phyloP scores from a whole-genome alignment of 2,797 vertebrate species.

The Gymnoscopelus braueri region DNA sequence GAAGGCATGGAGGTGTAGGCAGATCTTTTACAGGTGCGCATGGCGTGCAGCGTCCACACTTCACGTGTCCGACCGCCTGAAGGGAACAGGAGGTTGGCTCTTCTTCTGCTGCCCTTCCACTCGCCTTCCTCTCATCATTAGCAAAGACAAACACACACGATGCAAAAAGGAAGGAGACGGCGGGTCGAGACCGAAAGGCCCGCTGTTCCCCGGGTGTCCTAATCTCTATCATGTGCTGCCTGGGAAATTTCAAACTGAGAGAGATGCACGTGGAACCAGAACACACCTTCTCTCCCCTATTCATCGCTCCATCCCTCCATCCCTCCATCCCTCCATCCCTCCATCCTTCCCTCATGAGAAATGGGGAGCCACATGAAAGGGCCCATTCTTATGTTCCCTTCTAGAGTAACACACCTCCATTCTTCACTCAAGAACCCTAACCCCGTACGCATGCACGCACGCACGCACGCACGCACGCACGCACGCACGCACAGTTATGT shows the following conservation, averaged over 20 bases:
- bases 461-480: neutral
- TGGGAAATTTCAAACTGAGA: constrained; percentile 58
- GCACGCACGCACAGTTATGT: neutral
- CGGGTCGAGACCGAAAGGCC: constrained; percentile 41
- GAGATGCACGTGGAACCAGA: constrained; percentile 43
- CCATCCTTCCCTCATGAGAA: constrained; percentile 21
- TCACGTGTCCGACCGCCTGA: constrained; percentile 47
- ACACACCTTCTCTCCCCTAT: constrained; percentile 10
- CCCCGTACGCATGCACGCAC: constrained; percentile 5
- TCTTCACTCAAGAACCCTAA: constrained; percentile 24
- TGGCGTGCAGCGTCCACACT: constrained; percentile 1
- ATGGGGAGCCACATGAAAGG: constrained; percentile 56
- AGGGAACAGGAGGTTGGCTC: constrained; percentile 46
- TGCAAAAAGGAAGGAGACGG: constrained; percentile 53
- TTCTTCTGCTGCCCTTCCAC: constrained; percentile 34
- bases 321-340: constrained; percentile 32
- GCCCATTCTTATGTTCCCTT: constrained; percentile 47
- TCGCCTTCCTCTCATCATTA: constrained; percentile 57
- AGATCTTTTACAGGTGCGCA: neutral
- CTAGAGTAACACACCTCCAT: constrained; percentile 49
- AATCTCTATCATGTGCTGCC: constrained; percentile 71
- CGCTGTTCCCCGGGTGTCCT: constrained; percentile 42
- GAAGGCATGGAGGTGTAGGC: neutral
- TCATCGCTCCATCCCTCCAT: neutral
- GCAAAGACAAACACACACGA: constrained; percentile 62